These are phyloP conservation scores for Panzeria rudis DNA, from an alignment of 2,888 invertebrate genomes.

Conservation along the genomic window DNA sequence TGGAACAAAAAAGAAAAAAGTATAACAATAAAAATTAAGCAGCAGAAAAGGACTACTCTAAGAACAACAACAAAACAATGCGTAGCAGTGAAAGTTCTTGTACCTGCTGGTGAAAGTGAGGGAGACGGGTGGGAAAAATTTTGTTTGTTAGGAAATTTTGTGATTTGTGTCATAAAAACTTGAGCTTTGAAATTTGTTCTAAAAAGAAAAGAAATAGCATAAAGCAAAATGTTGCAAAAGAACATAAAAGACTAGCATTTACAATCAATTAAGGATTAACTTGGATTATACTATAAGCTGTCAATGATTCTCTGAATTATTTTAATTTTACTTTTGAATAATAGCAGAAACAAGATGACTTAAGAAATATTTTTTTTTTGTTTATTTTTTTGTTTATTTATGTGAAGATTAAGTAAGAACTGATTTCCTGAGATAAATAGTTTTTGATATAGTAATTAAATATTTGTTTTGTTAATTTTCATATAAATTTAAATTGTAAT, in stretches of 20 bases:
- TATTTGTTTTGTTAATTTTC: too few relatives aligned
- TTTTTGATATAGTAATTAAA: too few relatives aligned
- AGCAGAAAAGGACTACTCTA: background rate
- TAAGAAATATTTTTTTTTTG: too few relatives aligned
- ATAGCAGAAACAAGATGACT: background rate
- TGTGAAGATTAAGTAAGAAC: background rate
- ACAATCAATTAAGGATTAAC: slow-evolving; percentile 34
- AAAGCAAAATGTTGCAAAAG: background rate
- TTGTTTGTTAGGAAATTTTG: background rate
- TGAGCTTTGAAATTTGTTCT: slow-evolving; percentile 25
- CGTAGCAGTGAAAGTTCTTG: background rate
- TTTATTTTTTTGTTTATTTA: background rate
- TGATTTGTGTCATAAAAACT: slow-evolving; percentile 55
- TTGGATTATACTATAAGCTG: background rate
- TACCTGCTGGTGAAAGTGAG: background rate
- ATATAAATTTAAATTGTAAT: too few relatives aligned
- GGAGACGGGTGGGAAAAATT: background rate
- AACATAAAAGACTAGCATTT: background rate
- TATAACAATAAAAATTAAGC: background rate
- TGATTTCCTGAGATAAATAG: too few relatives aligned
- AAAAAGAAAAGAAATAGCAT: background rate
- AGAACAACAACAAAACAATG: background rate
- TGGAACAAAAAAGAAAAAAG: slow-evolving; percentile 30
- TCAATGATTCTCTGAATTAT: background rate
- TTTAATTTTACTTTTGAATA: background rate